Percentiles rank a stretch among this genome's conserved stretches.
phyloP scores from a whole-genome alignment of 2,888 invertebrate genomes.

The Uloborus plumipes region DNA sequence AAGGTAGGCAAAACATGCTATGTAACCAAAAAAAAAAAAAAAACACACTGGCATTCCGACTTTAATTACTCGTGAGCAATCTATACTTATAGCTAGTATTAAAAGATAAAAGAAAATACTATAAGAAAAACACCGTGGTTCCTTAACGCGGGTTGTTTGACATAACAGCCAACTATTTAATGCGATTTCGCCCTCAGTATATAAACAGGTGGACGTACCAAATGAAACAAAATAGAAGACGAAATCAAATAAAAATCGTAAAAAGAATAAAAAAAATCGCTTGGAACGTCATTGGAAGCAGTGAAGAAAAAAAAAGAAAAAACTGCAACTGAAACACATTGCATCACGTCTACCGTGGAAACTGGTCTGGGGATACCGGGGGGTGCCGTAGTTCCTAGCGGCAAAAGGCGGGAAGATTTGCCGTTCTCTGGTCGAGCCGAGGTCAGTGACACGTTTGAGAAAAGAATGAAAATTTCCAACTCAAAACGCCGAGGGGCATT shows the following conservation, averaged over 20 bases:
- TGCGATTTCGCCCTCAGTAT: neutral
- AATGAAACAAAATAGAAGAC: neutral
- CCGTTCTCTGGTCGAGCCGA: constrained; percentile 9
- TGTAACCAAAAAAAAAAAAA: no score
- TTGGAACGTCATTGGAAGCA: constrained; percentile 12
- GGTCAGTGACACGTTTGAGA: constrained; percentile 35
- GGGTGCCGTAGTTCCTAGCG: constrained; percentile 26
- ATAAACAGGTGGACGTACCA: constrained; percentile 7
- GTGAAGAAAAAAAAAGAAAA: constrained; percentile 1
- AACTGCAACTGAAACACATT: constrained; percentile 22
- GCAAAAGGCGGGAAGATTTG: constrained; percentile 13
- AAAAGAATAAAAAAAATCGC: constrained; percentile 15
- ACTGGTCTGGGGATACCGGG: constrained; percentile 25
- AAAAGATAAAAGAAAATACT: no score
- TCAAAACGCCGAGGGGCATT: no score
- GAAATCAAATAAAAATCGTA: neutral
- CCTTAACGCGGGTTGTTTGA: no score
- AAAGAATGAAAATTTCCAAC: neutral
- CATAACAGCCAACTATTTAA: neutral
- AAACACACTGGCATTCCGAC: no score
- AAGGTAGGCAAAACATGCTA: no score
- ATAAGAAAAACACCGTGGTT: no score
- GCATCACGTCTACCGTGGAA: constrained; percentile 7
- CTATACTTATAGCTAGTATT: no score
- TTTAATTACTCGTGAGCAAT: no score